Conservation (phyloP, 2,797 vertebrate species). For the Novumbra hubbsi region DNA sequence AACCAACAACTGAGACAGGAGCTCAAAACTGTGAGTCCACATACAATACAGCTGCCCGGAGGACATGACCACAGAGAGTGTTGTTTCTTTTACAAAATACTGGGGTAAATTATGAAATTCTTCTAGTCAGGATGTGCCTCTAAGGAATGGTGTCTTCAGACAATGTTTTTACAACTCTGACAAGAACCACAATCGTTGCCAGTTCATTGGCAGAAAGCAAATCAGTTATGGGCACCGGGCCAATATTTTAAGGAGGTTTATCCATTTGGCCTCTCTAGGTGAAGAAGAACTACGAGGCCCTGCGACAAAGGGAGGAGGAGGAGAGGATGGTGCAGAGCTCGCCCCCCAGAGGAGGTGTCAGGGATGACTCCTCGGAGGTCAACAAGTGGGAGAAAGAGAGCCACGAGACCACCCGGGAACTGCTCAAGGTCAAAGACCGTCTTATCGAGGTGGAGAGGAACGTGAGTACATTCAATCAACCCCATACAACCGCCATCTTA, state of each 20-base stretch:
- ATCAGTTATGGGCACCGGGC: not conserved
- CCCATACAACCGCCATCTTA: not conserved
- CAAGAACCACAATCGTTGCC: too few species aligned
- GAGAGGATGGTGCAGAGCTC: slow-evolving; percentile 90
- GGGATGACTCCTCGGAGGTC: slow-evolving; percentile 75
- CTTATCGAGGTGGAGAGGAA: slow-evolving; percentile 98
- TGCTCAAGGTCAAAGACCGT: slow-evolving; percentile 95
- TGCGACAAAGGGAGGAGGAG: slow-evolving; percentile 96
- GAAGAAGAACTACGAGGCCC: slow-evolving; percentile 97
- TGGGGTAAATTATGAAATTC: not conserved
- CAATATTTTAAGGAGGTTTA: not conserved
- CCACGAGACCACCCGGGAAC: slow-evolving; percentile 92
- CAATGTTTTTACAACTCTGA: too few species aligned
- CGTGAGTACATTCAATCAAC: slow-evolving; percentile 72
- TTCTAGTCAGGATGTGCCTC: slow-evolving; percentile 28
- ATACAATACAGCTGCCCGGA: slow-evolving; percentile 7
- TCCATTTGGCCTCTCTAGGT: slow-evolving; percentile 72
- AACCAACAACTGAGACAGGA: slow-evolving; percentile 97
- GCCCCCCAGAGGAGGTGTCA: slow-evolving; percentile 80
- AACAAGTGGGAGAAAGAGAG: slow-evolving; percentile 95
- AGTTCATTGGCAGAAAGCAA: too few species aligned
- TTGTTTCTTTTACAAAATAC: not conserved
- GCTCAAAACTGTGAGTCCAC: slow-evolving; percentile 88
- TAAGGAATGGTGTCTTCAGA: too few species aligned
- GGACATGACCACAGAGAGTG: slow-evolving; percentile 13